These are phyloP conservation scores for Cosmorhoe ocellata DNA, from an alignment of 2,888 invertebrate species.

Conservation along the genomic window DNA sequence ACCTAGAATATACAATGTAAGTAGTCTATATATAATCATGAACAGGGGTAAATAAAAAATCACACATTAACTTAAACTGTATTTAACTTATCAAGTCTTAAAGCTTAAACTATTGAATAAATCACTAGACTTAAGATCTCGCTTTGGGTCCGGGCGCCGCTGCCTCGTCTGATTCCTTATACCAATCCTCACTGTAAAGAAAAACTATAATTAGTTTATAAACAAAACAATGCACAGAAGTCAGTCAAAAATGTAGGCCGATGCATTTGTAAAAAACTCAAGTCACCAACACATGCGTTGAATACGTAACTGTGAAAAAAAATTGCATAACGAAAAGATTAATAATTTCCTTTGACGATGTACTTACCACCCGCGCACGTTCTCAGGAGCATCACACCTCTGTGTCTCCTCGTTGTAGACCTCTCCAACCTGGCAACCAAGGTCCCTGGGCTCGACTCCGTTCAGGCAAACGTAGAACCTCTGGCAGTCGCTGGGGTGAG, in stretches of 20 bases:
- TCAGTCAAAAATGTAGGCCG: no score
- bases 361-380: slow-evolving; percentile 93
- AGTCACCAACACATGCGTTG: no score
- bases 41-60: slow-evolving; percentile 31
- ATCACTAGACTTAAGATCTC: slow-evolving; percentile 72
- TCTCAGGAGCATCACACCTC: slow-evolving; percentile 94
- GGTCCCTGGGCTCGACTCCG: slow-evolving; percentile 92
- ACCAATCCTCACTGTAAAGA: slow-evolving; percentile 91
- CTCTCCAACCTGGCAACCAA: slow-evolving; percentile 92
- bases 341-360: no score
- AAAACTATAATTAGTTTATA: slow-evolving; percentile 25
- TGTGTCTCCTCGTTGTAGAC: slow-evolving; percentile 95
- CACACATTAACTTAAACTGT: slow-evolving; percentile 62
- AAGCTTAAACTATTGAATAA: slow-evolving; percentile 59
- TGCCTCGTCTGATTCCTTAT: slow-evolving; percentile 89
- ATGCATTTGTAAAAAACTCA: no score
- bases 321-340: no score
- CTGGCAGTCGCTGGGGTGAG: slow-evolving; percentile 94
- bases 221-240: no score
- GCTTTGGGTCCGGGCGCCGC: slow-evolving; percentile 71
- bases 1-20: no score
- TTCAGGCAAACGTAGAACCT: slow-evolving; percentile 95
- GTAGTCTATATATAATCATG: no score
- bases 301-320: no score
- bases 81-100: slow-evolving; percentile 81